These are phyloP conservation scores for Bicyclus anynana DNA, from an alignment of 1,140 invertebrate genomes.

Conservation along the genomic window DNA sequence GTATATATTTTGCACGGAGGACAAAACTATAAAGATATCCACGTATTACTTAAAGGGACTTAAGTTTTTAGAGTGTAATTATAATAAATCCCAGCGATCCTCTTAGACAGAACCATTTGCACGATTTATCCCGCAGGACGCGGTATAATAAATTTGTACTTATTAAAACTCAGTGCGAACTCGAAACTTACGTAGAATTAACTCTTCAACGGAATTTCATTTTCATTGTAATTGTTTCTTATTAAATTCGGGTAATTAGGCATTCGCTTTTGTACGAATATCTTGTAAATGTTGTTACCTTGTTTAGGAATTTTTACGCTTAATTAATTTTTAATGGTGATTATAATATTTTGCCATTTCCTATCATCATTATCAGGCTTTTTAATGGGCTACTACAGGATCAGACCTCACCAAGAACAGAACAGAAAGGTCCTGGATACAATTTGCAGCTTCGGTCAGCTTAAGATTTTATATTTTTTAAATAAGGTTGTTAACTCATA, in stretches of 20 bases:
- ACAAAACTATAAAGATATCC: no score
- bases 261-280: neutral
- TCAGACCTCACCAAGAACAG: no score
- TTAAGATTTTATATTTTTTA: no score
- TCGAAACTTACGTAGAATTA: conserved; percentile 6
- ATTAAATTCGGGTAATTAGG: conserved; percentile 1
- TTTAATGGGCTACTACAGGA: no score
- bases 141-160: conserved; percentile 11
- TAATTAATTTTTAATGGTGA: neutral
- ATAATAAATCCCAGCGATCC: neutral
- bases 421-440: no score
- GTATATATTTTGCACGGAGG: no score
- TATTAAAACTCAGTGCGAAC: conserved; percentile 7
- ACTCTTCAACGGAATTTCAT: conserved; percentile 7
- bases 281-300: neutral
- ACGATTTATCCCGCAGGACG: conserved; percentile 1
- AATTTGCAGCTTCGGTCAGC: no score
- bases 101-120: neutral
- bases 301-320: neutral
- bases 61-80: neutral
- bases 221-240: conserved; percentile 9
- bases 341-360: no score
- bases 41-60: neutral
- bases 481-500: no score
- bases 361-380: no score